Evolutionary conservation across 2,797 vertebrate genomes (phyloP).

Genomic region (Etheostoma perlongum): DNA sequence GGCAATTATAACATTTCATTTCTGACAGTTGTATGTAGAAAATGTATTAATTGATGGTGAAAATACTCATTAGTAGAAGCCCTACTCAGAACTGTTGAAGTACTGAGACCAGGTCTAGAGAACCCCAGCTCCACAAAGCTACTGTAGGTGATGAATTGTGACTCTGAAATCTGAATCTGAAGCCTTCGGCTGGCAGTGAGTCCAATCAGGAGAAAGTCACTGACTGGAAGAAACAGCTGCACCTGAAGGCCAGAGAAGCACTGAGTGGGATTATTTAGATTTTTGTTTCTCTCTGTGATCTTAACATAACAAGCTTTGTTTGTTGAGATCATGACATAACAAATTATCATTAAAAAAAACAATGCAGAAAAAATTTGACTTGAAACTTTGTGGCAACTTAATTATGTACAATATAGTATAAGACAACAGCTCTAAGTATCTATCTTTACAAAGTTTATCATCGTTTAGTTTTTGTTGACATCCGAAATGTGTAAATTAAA

Average conservation of each 20-base stretch:
- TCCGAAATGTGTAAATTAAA: neutral
- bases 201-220: neutral
- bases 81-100: neutral
- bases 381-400: neutral
- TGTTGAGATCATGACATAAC: neutral
- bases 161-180: slow-evolving; percentile 11
- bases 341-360: neutral
- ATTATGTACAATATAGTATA: neutral
- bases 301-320: neutral
- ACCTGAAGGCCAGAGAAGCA: neutral
- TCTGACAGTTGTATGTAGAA: too few relatives aligned
- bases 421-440: neutral
- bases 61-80: neutral
- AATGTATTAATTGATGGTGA: neutral
- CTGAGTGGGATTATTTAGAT: neutral
- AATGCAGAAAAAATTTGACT: neutral
- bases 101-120: neutral
- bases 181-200: neutral
- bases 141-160: neutral
- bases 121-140: neutral
- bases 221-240: neutral
- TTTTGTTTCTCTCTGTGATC: neutral
- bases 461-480: neutral
- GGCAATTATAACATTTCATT: neutral
- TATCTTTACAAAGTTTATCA: neutral